phyloP scores from a whole-genome alignment of 2,797 vertebrate genomes.

The Pempheris klunzingeri region DNA sequence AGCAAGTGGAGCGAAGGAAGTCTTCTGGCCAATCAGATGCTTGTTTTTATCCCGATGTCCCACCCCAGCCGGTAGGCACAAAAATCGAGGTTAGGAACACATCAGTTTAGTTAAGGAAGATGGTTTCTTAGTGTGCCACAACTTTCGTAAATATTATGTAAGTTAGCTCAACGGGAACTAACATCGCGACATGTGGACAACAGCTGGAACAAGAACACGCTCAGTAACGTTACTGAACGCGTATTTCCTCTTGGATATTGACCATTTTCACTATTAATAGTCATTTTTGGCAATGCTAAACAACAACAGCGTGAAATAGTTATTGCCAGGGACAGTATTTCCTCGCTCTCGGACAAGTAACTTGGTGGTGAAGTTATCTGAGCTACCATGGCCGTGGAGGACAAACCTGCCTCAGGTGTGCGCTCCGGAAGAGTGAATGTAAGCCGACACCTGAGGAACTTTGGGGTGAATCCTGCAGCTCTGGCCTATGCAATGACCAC shows the following conservation, averaged over 20 bases:
- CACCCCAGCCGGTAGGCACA: constrained; percentile 17
- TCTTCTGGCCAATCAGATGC: constrained; percentile 55
- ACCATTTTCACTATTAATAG: neutral
- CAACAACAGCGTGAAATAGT: neutral
- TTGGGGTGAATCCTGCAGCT: constrained; percentile 82
- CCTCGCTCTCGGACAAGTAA: neutral
- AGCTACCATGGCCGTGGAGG: constrained; percentile 21
- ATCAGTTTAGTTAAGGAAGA: rapidly evolving
- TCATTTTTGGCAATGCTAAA: constrained; percentile 18
- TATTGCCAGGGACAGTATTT: neutral
- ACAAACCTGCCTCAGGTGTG: constrained; percentile 29
- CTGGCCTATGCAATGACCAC: constrained; percentile 92
- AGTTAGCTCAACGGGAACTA: neutral
- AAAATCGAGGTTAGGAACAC: constrained; percentile 13
- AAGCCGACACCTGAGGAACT: constrained; percentile 57
- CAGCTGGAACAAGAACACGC: neutral
- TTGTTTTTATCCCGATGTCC: neutral
- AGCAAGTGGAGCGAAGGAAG: neutral
- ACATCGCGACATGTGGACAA: neutral
- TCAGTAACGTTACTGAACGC: neutral
- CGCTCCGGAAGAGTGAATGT: constrained; percentile 26
- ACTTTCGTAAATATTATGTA: neutral
- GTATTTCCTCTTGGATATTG: neutral
- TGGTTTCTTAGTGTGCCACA: rapidly evolving
- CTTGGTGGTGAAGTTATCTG: neutral